Evolutionary conservation across 2,113 vertebrate species (phyloP).

Genomic region (Butorides virescens): DNA sequence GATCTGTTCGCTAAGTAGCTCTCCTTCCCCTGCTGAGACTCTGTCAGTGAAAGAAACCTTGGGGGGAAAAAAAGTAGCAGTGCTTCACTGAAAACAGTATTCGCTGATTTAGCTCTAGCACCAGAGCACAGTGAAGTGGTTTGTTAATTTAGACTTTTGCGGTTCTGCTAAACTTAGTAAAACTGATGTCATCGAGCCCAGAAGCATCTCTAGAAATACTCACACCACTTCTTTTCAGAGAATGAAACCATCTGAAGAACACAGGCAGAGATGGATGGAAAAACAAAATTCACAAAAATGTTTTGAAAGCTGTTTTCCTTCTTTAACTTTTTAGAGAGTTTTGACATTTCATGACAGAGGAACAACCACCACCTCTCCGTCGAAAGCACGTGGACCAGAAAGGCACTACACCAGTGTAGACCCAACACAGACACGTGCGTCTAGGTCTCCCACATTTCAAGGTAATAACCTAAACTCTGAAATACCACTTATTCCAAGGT

Average conservation of each 20-base stretch:
- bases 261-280: not conserved
- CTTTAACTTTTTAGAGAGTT: not conserved
- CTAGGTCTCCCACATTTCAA: not conserved
- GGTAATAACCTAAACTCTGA: not conserved
- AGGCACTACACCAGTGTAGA: not conserved
- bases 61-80: not conserved
- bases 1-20: not conserved
- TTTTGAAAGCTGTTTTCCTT: not conserved
- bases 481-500: not conserved
- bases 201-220: constrained; percentile 16
- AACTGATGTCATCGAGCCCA: constrained; percentile 16
- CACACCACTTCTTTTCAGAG: not conserved
- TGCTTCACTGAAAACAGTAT: not conserved
- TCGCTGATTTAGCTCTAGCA: not conserved
- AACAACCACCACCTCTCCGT: not conserved
- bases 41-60: not conserved
- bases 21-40: not conserved
- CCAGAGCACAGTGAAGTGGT: not conserved
- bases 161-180: constrained; percentile 31
- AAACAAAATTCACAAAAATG: not conserved
- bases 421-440: not conserved
- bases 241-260: not conserved
- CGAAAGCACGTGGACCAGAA: not conserved
- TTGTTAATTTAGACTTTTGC: constrained; percentile 29
- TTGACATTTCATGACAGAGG: not conserved